phyloP scores from a whole-genome alignment of 2,113 vertebrate genomes.

The Myotis brandtii region DNA sequence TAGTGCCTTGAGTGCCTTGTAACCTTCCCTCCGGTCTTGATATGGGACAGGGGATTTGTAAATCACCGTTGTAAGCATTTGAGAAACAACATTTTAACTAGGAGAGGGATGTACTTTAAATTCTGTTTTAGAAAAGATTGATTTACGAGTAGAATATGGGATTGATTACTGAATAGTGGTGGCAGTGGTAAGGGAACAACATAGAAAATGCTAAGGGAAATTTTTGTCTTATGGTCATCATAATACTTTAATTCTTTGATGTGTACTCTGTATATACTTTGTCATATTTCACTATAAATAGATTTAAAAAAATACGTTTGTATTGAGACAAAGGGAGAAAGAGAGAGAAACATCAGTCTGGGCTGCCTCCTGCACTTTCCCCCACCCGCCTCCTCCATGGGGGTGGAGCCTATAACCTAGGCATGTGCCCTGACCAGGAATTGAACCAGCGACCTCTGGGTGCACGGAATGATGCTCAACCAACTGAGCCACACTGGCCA shows the following conservation, averaged over 20 bases:
- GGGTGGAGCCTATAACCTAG: too few species aligned
- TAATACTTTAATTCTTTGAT: background rate
- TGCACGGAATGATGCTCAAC: too few species aligned
- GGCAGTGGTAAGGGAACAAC: background rate
- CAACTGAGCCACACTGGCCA: too few species aligned
- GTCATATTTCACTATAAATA: background rate
- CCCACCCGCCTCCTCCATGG: too few species aligned
- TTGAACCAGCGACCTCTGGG: too few species aligned
- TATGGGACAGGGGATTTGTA: background rate
- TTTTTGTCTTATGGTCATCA: background rate
- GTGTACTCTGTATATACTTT: background rate
- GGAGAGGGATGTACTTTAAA: background rate
- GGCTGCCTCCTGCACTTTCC: too few species aligned
- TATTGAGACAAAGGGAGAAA: too few species aligned
- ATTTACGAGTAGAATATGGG: background rate
- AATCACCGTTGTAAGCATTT: background rate
- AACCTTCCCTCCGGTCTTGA: background rate
- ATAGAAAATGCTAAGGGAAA: background rate
- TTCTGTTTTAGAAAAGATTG: conserved; percentile 44
- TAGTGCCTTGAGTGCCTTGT: background rate
- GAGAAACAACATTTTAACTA: conserved; percentile 3
- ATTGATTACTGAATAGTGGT: conserved; percentile 2
- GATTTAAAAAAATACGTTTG: too few species aligned
- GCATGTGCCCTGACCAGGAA: too few species aligned
- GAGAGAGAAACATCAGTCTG: too few species aligned